Conservation (phyloP, 1,140 invertebrate genomes). For the Frieseomelitta varia region DNA sequence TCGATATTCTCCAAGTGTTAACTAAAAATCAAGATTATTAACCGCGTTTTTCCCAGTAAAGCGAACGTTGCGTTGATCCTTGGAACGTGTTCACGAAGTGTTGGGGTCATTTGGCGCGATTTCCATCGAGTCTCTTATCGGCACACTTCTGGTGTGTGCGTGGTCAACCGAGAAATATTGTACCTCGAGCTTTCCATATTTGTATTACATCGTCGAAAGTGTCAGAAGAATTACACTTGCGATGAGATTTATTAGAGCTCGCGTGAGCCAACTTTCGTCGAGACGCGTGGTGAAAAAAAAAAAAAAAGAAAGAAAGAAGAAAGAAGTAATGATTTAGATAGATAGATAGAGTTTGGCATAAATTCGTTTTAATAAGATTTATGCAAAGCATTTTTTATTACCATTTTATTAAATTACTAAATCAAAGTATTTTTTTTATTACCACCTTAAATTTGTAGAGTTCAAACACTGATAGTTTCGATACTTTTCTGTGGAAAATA, state of each 20-base stretch:
- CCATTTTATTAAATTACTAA: too few species aligned
- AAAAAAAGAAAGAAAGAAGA: background rate
- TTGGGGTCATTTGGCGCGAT: slow-evolving; percentile 6
- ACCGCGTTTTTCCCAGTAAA: too few species aligned
- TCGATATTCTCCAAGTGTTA: background rate
- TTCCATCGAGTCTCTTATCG: slow-evolving; percentile 20
- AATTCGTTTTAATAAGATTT: too few species aligned
- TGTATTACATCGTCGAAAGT: too few species aligned
- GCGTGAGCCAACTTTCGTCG: background rate
- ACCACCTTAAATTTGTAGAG: too few species aligned
- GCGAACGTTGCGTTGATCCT: background rate
- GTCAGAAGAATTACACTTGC: background rate
- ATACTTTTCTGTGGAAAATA: too few species aligned
- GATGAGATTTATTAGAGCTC: background rate
- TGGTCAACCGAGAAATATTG: slow-evolving; percentile 11
- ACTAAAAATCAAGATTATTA: background rate
- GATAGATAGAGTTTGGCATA: too few species aligned
- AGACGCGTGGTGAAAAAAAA: accelerated
- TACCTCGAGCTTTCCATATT: background rate
- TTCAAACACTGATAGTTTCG: too few species aligned
- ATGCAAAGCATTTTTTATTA: too few species aligned
- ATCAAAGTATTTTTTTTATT: too few species aligned
- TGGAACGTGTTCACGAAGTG: background rate
- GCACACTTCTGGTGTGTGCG: slow-evolving; percentile 19
- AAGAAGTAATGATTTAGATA: background rate